Base-by-base conservation (phyloP, 2,888 invertebrate species). In the Caenorhabditis sulstoni region DNA sequence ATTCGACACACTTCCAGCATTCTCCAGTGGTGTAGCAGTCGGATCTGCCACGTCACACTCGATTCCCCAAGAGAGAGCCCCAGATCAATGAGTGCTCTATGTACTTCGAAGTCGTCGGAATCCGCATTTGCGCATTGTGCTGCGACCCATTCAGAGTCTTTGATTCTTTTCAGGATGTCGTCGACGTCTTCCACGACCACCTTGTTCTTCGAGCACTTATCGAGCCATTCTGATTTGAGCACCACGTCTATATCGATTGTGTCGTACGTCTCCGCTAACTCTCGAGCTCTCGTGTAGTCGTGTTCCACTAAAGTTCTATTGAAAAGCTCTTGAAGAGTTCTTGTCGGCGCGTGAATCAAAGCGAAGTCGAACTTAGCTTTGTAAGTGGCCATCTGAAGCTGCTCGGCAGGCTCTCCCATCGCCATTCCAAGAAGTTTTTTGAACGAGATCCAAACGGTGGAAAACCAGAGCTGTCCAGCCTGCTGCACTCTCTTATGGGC, bases 341-440 rank as follows among this genome's bases (percentile, higher is more conserved):
- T 78, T 0, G 82, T 86, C 4, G 86, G 84, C 7, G 79, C 65
- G 50, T 86, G 84, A 58, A 67, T 73, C 35, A 86, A 35, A 8
- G 66, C 39, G 52, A 86, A 86, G 3, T 83, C 79, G 49, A 83
- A 74, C 20, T 74, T 71, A 0, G 81, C 83, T 22, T 79, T 62
- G 62, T 82, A 83, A 1, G 83, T 85, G 1, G 80, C 84, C 82
- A 82, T 83, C 41, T 83, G 81, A 20, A 86, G 71, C 9, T 83
- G 84, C 41, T 81, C 64, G 1, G 86, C 83, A 0, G 84, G 71
- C 14, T 86, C 86, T 14, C 86, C 86, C 59, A 86, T 82, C 14
- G 84, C 83, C 82, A 86, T 85, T 58, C 86, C 84, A 2, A 85
- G 50, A 16, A 86, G 58, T 61, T 82, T 77, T 59, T 82, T 84